Percentiles rank a stretch among this genome's conserved stretches.
Evolutionary conservation across 2,888 invertebrate genomes (phyloP).

Genomic region (Cheilosia vernalis): DNA sequence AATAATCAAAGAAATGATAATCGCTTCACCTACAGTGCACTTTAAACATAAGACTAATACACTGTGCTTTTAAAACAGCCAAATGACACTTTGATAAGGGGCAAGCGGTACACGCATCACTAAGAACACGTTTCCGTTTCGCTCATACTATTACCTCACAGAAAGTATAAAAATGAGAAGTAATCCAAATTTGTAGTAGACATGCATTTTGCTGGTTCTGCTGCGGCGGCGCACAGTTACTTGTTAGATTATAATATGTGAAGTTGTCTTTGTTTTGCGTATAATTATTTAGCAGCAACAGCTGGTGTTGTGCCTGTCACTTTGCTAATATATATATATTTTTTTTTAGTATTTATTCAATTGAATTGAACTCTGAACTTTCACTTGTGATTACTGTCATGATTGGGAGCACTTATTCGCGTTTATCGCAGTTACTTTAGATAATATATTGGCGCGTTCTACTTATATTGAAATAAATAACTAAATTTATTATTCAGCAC

Average conservation of each 20-base stretch:
- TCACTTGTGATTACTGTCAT: slow-evolving; percentile 53
- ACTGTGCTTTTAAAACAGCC: not conserved
- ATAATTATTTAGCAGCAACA: slow-evolving; percentile 24
- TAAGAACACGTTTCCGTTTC: slow-evolving; percentile 24
- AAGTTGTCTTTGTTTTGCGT: slow-evolving; percentile 39
- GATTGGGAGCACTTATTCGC: slow-evolving; percentile 8
- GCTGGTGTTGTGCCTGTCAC: slow-evolving; percentile 35
- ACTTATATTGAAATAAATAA: slow-evolving; percentile 3
- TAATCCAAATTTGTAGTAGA: slow-evolving; percentile 82
- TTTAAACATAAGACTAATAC: slow-evolving; percentile 28
- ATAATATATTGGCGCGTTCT: not conserved
- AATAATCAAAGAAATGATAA: slow-evolving; percentile 48
- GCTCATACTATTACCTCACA: slow-evolving; percentile 79
- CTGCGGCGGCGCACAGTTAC: not conserved
- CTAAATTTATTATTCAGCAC: slow-evolving; percentile 13
- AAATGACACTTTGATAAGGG: slow-evolving; percentile 65
- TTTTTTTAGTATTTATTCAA: slow-evolving; percentile 46
- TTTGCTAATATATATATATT: slow-evolving; percentile 19
- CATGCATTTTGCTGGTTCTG: slow-evolving; percentile 78
- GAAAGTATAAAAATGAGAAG: slow-evolving; percentile 81
- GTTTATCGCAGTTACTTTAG: slow-evolving; percentile 9
- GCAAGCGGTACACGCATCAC: slow-evolving; percentile 13
- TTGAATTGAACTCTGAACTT: slow-evolving; percentile 71
- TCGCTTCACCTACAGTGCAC: slow-evolving; percentile 56
- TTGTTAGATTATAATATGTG: slow-evolving; percentile 6